Conservation (phyloP, 2,113 vertebrate genomes). For the Paralichthys olivaceus region DNA sequence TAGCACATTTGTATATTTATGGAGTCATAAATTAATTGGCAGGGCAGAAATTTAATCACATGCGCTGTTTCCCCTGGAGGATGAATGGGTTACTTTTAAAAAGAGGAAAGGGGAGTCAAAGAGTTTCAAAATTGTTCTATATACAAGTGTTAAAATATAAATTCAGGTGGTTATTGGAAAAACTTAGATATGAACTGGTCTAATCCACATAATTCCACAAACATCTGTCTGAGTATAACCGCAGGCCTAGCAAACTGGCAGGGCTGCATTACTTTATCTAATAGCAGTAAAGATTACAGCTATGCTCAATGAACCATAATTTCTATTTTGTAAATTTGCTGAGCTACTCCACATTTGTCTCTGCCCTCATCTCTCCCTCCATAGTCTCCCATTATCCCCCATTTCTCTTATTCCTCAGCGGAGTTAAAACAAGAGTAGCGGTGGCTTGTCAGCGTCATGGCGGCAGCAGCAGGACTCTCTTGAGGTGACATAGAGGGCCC, state of each 20-base stretch:
- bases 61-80: constrained; percentile 66
- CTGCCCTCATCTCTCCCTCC: not conserved
- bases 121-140: constrained; percentile 59
- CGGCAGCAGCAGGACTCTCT: constrained; percentile 28
- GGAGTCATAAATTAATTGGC: constrained; percentile 80
- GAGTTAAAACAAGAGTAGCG: constrained; percentile 32
- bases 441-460: constrained; percentile 41
- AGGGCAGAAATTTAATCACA: constrained; percentile 80
- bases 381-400: not conserved
- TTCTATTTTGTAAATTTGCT: not conserved
- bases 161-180: constrained; percentile 44
- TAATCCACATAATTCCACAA: constrained; percentile 3
- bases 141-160: constrained; percentile 40
- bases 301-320: not conserved
- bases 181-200: constrained; percentile 40
- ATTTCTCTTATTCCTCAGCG: constrained; percentile 16
- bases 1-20: constrained; percentile 80
- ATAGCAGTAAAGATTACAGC: not conserved
- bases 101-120: constrained; percentile 55
- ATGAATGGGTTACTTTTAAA: constrained; percentile 66
- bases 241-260: too few relatives aligned
- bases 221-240: not conserved
- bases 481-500: constrained; percentile 53
- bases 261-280: too few relatives aligned
- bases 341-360: not conserved